Conservation (phyloP, 2,888 invertebrate genomes). For the Drosophila paramelanica region DNA sequence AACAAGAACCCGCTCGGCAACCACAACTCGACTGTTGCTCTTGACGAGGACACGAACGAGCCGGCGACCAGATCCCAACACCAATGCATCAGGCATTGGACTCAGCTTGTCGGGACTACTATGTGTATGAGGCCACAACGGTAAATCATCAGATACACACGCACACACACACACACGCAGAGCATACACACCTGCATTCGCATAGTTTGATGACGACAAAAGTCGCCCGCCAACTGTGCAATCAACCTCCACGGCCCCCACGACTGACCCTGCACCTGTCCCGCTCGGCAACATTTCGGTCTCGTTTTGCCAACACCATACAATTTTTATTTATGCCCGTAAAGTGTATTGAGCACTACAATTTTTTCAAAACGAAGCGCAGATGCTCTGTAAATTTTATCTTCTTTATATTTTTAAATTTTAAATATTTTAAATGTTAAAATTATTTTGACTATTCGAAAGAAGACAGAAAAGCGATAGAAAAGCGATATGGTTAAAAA, state of each 20-base stretch:
- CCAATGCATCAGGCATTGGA: conserved; percentile 3
- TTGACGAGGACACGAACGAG: conserved; percentile 40
- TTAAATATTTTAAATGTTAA: too few relatives aligned
- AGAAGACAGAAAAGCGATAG: not conserved
- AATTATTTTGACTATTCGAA: too few relatives aligned
- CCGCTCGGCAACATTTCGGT: conserved; percentile 8
- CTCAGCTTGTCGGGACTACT: conserved; percentile 12
- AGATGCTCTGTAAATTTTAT: conserved; percentile 12
- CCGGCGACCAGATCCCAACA: conserved; percentile 34
- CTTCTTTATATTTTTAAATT: not conserved
- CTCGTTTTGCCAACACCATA: conserved; percentile 4
- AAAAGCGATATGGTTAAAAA: too few relatives aligned
- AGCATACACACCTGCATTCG: conserved; percentile 21
- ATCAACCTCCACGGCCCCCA: not conserved
- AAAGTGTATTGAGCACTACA: not conserved
- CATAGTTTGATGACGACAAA: conserved; percentile 66
- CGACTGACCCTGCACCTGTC: conserved; percentile 8
- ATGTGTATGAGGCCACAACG: conserved; percentile 71
- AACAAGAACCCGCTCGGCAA: conserved; percentile 46
- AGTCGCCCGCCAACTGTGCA: conserved; percentile 32
- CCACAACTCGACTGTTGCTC: conserved; percentile 44
- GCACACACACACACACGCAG: conserved; percentile 20
- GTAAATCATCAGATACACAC: conserved; percentile 65
- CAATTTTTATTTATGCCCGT: conserved; percentile 24
- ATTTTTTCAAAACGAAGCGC: conserved; percentile 14